Evolutionary conservation across 2,888 invertebrate species (phyloP).

Genomic region (Drosophila ezoana): DNA sequence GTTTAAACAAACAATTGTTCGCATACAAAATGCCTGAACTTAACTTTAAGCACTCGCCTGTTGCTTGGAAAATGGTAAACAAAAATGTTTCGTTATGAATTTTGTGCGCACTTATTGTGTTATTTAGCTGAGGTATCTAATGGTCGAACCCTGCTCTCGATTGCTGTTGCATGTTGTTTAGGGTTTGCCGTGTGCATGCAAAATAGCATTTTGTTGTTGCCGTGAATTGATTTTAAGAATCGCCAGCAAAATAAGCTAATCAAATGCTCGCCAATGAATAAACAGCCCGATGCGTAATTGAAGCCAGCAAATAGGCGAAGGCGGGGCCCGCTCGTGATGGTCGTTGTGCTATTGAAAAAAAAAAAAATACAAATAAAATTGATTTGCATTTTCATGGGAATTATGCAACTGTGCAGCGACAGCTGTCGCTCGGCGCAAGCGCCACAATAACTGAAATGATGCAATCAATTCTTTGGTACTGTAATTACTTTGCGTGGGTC

Average conservation of each 20-base stretch:
- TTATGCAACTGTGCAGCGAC: slow-evolving; percentile 32
- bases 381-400: slow-evolving; percentile 37
- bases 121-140: slow-evolving; percentile 1
- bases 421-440: slow-evolving; percentile 9
- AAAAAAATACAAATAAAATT: slow-evolving; percentile 47
- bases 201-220: slow-evolving; percentile 55
- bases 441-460: slow-evolving; percentile 24
- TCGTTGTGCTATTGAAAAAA: too few relatives aligned
- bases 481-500: slow-evolving; percentile 50
- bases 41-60: too few relatives aligned
- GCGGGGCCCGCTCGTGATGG: too few relatives aligned
- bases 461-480: slow-evolving; percentile 24
- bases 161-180: slow-evolving; percentile 23
- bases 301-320: background rate
- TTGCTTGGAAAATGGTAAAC: too few relatives aligned
- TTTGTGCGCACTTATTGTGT: background rate
- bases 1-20: too few relatives aligned
- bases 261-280: slow-evolving; percentile 43
- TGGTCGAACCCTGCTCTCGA: background rate
- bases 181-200: slow-evolving; percentile 53
- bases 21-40: too few relatives aligned
- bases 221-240: slow-evolving; percentile 23
- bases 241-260: slow-evolving; percentile 34
- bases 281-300: slow-evolving; percentile 39
- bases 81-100: too few relatives aligned